Evolutionary conservation across 2,888 invertebrate species (phyloP).

Genomic region (Himalopsyche kuldschensis): DNA sequence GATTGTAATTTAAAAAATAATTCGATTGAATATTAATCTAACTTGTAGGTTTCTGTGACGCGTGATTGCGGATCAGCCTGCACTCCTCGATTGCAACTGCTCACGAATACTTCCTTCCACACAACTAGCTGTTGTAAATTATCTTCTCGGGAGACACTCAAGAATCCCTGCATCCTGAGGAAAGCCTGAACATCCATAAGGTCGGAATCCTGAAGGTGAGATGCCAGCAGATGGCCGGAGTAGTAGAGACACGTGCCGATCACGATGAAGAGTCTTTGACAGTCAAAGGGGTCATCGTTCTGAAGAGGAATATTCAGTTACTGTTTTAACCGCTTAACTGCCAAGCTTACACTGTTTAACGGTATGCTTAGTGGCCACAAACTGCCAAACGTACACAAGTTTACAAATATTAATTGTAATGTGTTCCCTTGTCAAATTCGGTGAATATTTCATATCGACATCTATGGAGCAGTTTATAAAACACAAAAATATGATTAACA

Average conservation of each 20-base stretch:
- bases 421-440: too few species aligned
- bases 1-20: too few species aligned
- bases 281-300: slow-evolving; percentile 77
- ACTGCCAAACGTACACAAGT: too few species aligned
- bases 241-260: slow-evolving; percentile 67
- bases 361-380: too few species aligned
- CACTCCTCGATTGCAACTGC: slow-evolving; percentile 49
- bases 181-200: slow-evolving; percentile 75
- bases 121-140: slow-evolving; percentile 71
- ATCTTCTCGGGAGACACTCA: slow-evolving; percentile 67
- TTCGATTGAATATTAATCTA: background rate
- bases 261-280: slow-evolving; percentile 71
- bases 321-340: too few species aligned
- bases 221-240: slow-evolving; percentile 73
- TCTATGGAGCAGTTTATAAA: too few species aligned
- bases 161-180: slow-evolving; percentile 73
- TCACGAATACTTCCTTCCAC: slow-evolving; percentile 75
- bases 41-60: slow-evolving; percentile 14
- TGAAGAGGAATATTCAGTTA: slow-evolving; percentile 45
- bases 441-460: too few species aligned
- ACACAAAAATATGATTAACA: too few species aligned
- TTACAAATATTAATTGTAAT: too few species aligned
- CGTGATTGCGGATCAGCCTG: background rate
- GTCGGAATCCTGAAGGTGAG: slow-evolving; percentile 76
- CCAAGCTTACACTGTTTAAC: too few species aligned